These are phyloP conservation scores for Neodiprion lecontei DNA, from an alignment of 1,140 invertebrate species.

Conservation along the genomic window DNA sequence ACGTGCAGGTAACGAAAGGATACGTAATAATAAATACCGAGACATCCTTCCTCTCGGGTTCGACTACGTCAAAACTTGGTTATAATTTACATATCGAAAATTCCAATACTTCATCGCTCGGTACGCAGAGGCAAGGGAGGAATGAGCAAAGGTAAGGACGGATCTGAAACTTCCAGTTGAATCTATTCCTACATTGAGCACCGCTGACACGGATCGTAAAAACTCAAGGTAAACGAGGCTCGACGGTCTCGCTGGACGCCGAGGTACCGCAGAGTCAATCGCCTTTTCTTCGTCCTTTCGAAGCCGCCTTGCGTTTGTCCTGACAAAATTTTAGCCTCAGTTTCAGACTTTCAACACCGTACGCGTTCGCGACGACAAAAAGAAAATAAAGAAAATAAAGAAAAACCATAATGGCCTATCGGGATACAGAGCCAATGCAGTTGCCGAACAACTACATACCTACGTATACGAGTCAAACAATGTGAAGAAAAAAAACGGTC, in stretches of 20 bases:
- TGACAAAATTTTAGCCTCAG: too few species aligned
- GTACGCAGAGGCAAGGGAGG: neutral
- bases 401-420: too few species aligned
- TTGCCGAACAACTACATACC: too few species aligned
- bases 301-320: neutral
- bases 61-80: neutral
- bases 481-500: too few species aligned
- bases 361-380: too few species aligned
- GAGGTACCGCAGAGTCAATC: neutral
- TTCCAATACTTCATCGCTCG: neutral
- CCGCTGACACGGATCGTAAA: conserved; percentile 45
- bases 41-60: neutral
- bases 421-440: too few species aligned
- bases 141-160: too few species aligned
- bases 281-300: neutral
- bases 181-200: conserved; percentile 40
- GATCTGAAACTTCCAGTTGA: too few species aligned
- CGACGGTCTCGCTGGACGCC: conserved; percentile 25
- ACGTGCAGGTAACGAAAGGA: neutral
- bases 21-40: neutral
- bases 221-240: conserved; percentile 61
- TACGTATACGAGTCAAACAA: too few species aligned
- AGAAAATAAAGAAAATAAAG: too few species aligned
- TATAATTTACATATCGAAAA: neutral
- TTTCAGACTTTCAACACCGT: too few species aligned